phyloP scores from a whole-genome alignment of 2,888 invertebrate genomes.

The Schrankia costaestrigalis region DNA sequence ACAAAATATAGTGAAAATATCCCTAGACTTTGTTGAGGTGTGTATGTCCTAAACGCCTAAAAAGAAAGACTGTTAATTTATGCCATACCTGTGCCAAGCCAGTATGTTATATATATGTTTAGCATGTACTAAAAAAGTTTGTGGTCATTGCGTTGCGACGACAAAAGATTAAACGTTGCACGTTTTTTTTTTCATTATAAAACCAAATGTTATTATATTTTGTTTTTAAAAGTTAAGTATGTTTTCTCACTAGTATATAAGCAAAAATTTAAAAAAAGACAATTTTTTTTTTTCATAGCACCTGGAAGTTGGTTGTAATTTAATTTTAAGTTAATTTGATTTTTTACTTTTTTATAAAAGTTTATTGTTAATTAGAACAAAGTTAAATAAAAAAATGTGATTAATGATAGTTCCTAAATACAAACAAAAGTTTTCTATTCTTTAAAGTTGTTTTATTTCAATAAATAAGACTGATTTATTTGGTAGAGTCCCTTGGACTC shows the following conservation, averaged over 20 bases:
- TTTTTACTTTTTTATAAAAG: too few species aligned
- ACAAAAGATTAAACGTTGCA: background rate
- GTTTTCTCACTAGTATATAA: background rate
- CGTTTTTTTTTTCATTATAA: background rate
- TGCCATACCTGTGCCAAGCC: conserved; percentile 4
- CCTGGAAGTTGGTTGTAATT: background rate
- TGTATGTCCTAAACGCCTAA: conserved; percentile 6
- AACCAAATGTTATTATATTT: background rate
- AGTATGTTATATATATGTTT: too few species aligned
- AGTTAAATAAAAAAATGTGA: too few species aligned
- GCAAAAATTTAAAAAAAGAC: background rate
- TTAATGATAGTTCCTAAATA: too few species aligned
- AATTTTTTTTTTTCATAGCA: background rate
- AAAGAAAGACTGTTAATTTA: conserved; percentile 7
- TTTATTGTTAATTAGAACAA: too few species aligned
- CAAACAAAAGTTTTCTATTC: background rate
- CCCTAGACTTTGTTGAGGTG: too few species aligned
- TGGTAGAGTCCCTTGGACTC: background rate
- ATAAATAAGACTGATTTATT: background rate
- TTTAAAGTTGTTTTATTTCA: background rate
- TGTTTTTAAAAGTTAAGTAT: background rate
- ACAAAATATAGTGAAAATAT: too few species aligned
- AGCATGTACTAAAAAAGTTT: conserved; percentile 6
- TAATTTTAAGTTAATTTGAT: too few species aligned
- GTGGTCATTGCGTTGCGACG: background rate